Evolutionary conservation across 2,888 invertebrate species (phyloP), one percentile per base, ranked within the genome.

Genomic region (Rhagonycha lutea): DNA sequence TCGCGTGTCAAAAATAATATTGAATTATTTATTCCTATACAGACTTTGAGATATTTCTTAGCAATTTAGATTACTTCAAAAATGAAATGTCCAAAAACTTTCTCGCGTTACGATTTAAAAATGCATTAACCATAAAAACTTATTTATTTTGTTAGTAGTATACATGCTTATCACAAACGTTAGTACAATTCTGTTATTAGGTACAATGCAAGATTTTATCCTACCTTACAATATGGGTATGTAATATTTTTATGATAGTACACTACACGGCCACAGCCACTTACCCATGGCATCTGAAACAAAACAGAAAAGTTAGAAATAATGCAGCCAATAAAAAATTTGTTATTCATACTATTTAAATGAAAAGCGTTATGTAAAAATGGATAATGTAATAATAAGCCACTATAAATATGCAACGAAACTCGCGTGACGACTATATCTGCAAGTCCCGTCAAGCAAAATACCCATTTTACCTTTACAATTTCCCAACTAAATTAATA

Each of bases 251-350:
- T 47, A 47, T 47, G 63, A 26, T 65, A 18, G 63, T 47, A 47
- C 63, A 24, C 26, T 70, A 72, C 29, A 68, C 68, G 68, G 71
- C 67, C 68, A 68, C 70, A 82, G 84, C 86, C 88, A 92, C 93
- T 94, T 91, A 94, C 94, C 94, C 92, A 94, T 93, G 88, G 93
- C 93, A 91, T 94, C 94, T 94, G 94, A 86, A 94, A 94, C 92
- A 93, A 91, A 90, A 86, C 85, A 86, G 87, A 86, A 87, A 74
- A 79, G 29, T 60, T 32, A 69, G 60, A 77, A 74, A 61, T 23
- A 60, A n/a, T 11, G 14, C 14, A 69, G 32, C n/a, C 28, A 61
- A 68, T 60, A 26, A 60, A 61, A 67, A 71, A 61, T 73, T 72
- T 61, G 47, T 69, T 70, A 70, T 74, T 74, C 70, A 70, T 70